Percentiles rank a stretch among this genome's conserved stretches.
Evolutionary conservation across 2,888 invertebrate species (phyloP).

Genomic region (Schizaphis graminum): DNA sequence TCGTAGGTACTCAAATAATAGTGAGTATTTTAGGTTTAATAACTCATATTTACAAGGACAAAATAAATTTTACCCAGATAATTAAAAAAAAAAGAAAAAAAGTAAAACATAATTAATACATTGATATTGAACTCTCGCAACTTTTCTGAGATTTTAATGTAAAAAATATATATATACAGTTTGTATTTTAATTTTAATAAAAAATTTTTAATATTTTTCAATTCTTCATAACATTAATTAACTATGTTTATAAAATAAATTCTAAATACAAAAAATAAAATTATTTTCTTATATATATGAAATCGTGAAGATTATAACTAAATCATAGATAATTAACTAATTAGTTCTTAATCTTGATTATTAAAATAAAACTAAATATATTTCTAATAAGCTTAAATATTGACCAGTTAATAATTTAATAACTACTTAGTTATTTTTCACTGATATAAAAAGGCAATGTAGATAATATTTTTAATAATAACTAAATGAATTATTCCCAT

Average conservation of each 20-base stretch:
- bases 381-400: not conserved
- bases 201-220: not conserved
- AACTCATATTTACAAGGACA: not conserved
- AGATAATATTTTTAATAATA: not conserved
- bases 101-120: not conserved
- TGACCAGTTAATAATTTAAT: not conserved
- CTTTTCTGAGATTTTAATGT: not conserved
- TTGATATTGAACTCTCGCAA: not conserved
- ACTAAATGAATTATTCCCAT: not conserved
- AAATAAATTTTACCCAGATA: not conserved
- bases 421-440: not conserved
- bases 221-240: not conserved
- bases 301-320: no score
- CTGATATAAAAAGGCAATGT: not conserved
- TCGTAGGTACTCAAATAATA: not conserved
- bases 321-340: no score
- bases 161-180: not conserved
- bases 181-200: not conserved
- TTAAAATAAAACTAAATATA: not conserved
- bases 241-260: not conserved
- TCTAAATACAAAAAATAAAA: no score
- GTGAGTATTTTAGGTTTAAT: not conserved
- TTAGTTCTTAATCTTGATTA: no score
- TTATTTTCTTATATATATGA: no score
- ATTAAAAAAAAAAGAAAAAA: not conserved